Base-by-base conservation (phyloP, 2,113 vertebrate species). In the Hyla sarda region DNA sequence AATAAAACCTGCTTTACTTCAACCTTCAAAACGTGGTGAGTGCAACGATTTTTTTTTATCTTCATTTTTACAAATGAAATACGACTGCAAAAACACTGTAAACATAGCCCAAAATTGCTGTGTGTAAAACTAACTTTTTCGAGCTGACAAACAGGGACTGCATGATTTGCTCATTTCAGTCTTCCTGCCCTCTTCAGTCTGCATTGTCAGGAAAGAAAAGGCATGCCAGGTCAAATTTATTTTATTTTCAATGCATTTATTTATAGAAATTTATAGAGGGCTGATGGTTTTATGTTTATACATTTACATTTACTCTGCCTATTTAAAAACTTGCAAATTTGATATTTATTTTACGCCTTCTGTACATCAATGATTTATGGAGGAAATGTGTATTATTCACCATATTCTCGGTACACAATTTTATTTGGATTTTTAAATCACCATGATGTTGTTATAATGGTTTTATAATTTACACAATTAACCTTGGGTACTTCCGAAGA, bases 381-480 rank as follows among this genome's bases (percentile, higher is more conserved):
- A 62, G 56, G 58, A 71, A 1, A 25, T 65, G 28, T 60, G 11
- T 34, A 37, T 79, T 58, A n/a, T 56, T 21, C 34, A 56, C 58
- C 32, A 79, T 79, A 56, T 58, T 58, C 12, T 79, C 3, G 52
- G 11, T 34, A 79, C 56, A 65, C 78, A 47, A 41, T 45, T 56
- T 28, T 65, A 65, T 81, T 81, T 62, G 56, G 37, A 47, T 81
- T 65, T 81, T 12, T 11, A 62, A 45, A 81, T 28, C 21, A 28
- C 25, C 25, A 82, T 67, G 80, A 17, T 69, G 80, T 69, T 67
- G 41, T 28, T 74, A 47, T 75, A 84, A 84, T 84, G 71, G 34
- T 14, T 74, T 84, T 84, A 58, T 75, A 84, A 84, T 84, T 75
- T 62, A 23, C 34, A 45, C 71, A 84, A 84, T 75, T 84, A 84